These are phyloP conservation scores for Myripristis murdjan DNA, from an alignment of 2,797 vertebrate genomes.

Conservation along the genomic window DNA sequence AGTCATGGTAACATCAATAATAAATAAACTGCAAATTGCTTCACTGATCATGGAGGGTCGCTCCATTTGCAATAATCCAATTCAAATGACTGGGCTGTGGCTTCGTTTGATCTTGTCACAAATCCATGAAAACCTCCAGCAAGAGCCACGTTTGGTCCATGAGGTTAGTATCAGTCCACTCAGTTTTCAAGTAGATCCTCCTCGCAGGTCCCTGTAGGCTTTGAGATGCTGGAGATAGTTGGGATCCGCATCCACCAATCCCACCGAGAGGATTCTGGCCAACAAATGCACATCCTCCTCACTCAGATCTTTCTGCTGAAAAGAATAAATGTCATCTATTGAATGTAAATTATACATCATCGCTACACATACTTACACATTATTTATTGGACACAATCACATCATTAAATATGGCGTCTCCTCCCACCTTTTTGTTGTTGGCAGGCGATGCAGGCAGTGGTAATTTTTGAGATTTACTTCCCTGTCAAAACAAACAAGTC, in stretches of 20 bases:
- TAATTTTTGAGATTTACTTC: slow-evolving; percentile 55
- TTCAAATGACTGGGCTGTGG: neutral
- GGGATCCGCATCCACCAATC: slow-evolving; percentile 87
- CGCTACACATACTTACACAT: too few relatives aligned
- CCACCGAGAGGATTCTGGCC: slow-evolving; percentile 81
- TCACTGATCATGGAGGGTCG: slow-evolving; percentile 2
- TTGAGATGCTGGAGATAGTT: slow-evolving; percentile 86
- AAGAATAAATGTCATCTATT: neutral
- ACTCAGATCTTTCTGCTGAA: slow-evolving; percentile 77
- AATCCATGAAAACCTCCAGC: slow-evolving; percentile 11
- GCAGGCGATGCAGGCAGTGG: slow-evolving; percentile 45
- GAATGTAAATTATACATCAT: neutral
- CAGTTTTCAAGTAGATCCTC: slow-evolving; percentile 40
- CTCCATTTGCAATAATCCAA: slow-evolving; percentile 15
- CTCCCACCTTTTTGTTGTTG: slow-evolving; percentile 75
- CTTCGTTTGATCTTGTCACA: slow-evolving; percentile 10
- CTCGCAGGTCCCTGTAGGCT: slow-evolving; percentile 80
- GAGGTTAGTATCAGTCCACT: neutral
- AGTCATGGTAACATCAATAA: neutral
- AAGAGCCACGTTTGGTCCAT: neutral
- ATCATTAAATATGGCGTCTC: neutral
- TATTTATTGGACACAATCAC: neutral
- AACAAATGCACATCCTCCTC: slow-evolving; percentile 81
- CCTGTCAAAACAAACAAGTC: slow-evolving; percentile 53
- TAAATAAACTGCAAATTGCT: slow-evolving; percentile 6